Base-by-base conservation (phyloP, 64 coral and sea anemone genomes). In the Montipora foliosa region DNA sequence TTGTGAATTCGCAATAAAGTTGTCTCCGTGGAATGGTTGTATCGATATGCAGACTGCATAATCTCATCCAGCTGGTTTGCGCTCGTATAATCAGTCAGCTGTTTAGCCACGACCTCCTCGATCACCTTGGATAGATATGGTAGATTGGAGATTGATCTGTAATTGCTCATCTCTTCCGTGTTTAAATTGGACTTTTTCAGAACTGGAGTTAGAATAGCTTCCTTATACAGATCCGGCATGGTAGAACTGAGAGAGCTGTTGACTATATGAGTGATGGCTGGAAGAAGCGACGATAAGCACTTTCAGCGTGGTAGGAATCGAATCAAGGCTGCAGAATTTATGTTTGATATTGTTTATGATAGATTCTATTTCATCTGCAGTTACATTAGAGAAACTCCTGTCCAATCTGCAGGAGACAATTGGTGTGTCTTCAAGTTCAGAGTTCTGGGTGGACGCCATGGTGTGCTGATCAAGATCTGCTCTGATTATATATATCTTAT, bases 41-140 rank as follows among this genome's bases (percentile, higher is more conserved):
- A 10, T 17, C 87, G 87, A 20, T 89, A 89, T 50, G 87, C 87
- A 53, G 74, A 77, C 74, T 89, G 87, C 71, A 89, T 75, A 8
- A 75, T 37, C 44, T 75, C 71, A 78, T 89, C 70, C 44, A 89
- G 87, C 55, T 61, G 22, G 52, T 89, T 76, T 15, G 47, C 14
- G 59, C 51, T 25, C 5, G 52, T 83, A 29, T 83, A 70, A 64
- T 64, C 61, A 64, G 61, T 64, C 2, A 15, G 3, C 61, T 64
- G 61, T 64, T 64, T 64, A 12, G 61, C 61, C 61, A 64, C 61
- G 14, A 64, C 61, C 61, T 64, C 13, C 61, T 64, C 61, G 6
- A 64, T 64, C 61, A 64, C 61, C 61, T 86, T 86, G 49, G 82
- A 86, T 48, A 71, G 10, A 86, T 67, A 86, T 29, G 82, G 44